Conservation (phyloP, 2,797 vertebrate genomes). For the Moxostoma hubbsi region DNA sequence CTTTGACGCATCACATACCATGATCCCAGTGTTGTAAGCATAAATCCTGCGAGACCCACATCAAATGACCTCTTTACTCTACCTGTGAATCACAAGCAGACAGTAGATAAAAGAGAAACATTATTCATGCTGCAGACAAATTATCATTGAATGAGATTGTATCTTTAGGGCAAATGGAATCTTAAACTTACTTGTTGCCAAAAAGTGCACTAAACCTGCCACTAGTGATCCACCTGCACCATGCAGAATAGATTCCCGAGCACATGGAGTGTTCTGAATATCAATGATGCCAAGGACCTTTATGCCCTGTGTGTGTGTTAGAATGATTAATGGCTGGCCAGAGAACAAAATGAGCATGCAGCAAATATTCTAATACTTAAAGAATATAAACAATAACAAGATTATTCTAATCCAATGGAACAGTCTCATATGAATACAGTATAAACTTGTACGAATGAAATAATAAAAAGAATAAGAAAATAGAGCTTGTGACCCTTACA, state of each 20-base stretch:
- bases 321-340: not conserved
- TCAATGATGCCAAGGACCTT: conserved; percentile 72
- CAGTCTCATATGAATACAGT: no score
- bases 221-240: conserved; percentile 71
- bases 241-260: conserved; percentile 74
- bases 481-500: no score
- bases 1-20: conserved; percentile 68
- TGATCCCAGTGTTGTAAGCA: conserved; percentile 76
- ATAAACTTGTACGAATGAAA: no score
- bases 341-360: no score
- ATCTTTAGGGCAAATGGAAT: not conserved
- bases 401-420: no score
- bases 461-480: no score
- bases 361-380: no score
- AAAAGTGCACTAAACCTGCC: conserved; percentile 74
- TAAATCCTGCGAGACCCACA: conserved; percentile 75
- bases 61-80: conserved; percentile 78
- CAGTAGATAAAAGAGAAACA: not conserved
- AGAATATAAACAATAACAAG: no score
- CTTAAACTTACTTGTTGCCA: conserved; percentile 74
- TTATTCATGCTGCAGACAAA: not conserved
- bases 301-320: conserved; percentile 61
- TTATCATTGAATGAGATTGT: not conserved
- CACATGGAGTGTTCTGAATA: conserved; percentile 72
- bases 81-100: conserved; percentile 63